A percentile compares a stretch with the other conserved stretches of the same genome.
phyloP scores from a whole-genome alignment of 2,888 invertebrate species.

The Sinohyriopsis cumingii region DNA sequence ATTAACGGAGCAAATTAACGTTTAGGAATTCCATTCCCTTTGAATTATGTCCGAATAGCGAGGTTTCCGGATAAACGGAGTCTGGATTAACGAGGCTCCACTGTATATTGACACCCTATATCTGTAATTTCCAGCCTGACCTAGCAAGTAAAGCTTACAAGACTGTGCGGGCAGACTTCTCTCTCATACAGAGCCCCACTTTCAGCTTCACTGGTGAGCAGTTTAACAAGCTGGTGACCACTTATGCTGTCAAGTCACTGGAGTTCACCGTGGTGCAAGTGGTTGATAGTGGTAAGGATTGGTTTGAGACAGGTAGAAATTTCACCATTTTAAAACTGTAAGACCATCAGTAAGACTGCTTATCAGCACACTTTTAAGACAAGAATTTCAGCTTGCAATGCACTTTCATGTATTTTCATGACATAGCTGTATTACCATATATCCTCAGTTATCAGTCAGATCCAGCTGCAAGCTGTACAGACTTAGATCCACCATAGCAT shows the following conservation, averaged over 20 bases:
- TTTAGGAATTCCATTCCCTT: too few relatives aligned
- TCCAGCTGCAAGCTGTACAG: too few relatives aligned
- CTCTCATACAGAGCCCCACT: slow-evolving; percentile 32
- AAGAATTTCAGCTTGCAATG: background rate
- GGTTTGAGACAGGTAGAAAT: background rate
- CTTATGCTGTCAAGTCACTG: slow-evolving; percentile 65
- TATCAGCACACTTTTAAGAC: background rate
- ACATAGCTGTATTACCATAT: too few relatives aligned
- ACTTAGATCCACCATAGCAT: too few relatives aligned
- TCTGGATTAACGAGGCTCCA: too few relatives aligned
- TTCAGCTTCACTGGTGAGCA: slow-evolving; percentile 44
- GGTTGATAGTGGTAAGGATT: slow-evolving; percentile 23
- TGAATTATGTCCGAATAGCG: too few relatives aligned
- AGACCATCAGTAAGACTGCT: too few relatives aligned
- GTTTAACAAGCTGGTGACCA: slow-evolving; percentile 61
- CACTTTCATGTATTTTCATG: background rate
- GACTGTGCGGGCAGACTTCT: slow-evolving; percentile 51
- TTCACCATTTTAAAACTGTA: background rate
- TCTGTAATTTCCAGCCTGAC: slow-evolving; percentile 49
- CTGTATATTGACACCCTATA: too few relatives aligned
- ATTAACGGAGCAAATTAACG: too few relatives aligned
- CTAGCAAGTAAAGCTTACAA: slow-evolving; percentile 59
- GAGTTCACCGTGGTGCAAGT: slow-evolving; percentile 62
- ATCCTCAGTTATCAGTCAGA: too few relatives aligned
- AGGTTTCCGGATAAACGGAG: too few relatives aligned